phyloP scores from a whole-genome alignment of 2,797 vertebrate genomes.

The Lepilemur septentrionalis region DNA sequence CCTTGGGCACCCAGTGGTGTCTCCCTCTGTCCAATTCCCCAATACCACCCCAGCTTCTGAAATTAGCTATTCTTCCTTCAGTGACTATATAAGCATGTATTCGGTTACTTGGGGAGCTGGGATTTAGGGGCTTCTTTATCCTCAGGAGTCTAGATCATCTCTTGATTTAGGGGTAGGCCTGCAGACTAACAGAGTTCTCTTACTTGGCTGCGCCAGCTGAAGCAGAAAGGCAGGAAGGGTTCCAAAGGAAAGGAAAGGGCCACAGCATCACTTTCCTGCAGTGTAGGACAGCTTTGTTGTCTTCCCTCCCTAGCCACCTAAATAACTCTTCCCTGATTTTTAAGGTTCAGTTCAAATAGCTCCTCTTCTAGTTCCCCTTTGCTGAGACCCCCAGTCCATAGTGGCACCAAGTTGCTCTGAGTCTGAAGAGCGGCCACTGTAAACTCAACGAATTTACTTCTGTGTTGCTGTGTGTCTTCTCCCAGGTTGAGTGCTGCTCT shows the following conservation, averaged over 20 bases:
- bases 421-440: neutral
- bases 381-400: neutral
- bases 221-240: neutral
- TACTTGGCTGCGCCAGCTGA: neutral
- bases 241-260: neutral
- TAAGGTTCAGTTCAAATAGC: neutral
- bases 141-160: neutral
- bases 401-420: neutral
- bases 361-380: neutral
- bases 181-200: neutral
- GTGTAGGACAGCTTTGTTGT: neutral
- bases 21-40: neutral
- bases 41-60: neutral
- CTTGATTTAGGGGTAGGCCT: neutral
- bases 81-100: accelerated
- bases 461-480: neutral
- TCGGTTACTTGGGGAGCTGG: neutral
- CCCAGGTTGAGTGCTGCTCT: neutral
- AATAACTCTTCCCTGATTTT: neutral
- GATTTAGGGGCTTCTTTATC: neutral
- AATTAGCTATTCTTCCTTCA: neutral
- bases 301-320: too few relatives aligned
- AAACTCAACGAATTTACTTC: accelerated
- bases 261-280: neutral
- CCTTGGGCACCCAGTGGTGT: neutral